Percentiles rank a stretch among this genome's conserved stretches.
Evolutionary conservation across 2,888 invertebrate species (phyloP).

Genomic region (Julus scanicus): DNA sequence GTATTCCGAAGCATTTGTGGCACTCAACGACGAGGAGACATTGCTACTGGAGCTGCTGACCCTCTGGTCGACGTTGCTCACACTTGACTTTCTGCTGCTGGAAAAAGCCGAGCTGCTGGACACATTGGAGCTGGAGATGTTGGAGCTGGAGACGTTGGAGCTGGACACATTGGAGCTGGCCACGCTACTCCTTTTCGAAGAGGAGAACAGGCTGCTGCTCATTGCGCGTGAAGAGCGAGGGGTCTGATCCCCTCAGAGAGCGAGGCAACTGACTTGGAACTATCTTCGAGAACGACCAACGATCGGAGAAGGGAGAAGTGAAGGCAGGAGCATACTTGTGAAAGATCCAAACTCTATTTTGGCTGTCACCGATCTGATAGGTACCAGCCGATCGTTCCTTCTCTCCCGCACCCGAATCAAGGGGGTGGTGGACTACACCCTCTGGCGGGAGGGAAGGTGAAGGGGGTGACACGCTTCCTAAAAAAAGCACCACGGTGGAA

Average conservation of each 20-base stretch:
- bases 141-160: not conserved
- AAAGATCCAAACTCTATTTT: slow-evolving; percentile 52
- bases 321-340: slow-evolving; percentile 50
- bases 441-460: not conserved
- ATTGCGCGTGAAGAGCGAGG: not conserved
- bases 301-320: slow-evolving; percentile 23
- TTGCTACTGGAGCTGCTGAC: slow-evolving; percentile 38
- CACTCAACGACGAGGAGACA: not conserved
- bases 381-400: slow-evolving; percentile 21
- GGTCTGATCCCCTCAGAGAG: not conserved
- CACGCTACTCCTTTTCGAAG: slow-evolving; percentile 50
- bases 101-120: slow-evolving; percentile 46
- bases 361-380: slow-evolving; percentile 49
- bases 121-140: slow-evolving; percentile 35
- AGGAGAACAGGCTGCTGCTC: slow-evolving; percentile 50
- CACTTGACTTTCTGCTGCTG: slow-evolving; percentile 24
- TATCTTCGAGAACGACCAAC: slow-evolving; percentile 45
- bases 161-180: slow-evolving; percentile 37
- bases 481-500: not conserved
- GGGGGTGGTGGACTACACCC: not conserved
- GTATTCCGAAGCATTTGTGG: slow-evolving; percentile 46
- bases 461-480: not conserved
- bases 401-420: not conserved
- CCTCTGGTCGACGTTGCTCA: slow-evolving; percentile 43
- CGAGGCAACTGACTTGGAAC: not conserved